A percentile compares a stretch with the other conserved stretches of the same genome.
These are phyloP conservation scores for Sebastes kiyomatsui DNA, from an alignment of 2,797 vertebrate species.

Conservation along the genomic window DNA sequence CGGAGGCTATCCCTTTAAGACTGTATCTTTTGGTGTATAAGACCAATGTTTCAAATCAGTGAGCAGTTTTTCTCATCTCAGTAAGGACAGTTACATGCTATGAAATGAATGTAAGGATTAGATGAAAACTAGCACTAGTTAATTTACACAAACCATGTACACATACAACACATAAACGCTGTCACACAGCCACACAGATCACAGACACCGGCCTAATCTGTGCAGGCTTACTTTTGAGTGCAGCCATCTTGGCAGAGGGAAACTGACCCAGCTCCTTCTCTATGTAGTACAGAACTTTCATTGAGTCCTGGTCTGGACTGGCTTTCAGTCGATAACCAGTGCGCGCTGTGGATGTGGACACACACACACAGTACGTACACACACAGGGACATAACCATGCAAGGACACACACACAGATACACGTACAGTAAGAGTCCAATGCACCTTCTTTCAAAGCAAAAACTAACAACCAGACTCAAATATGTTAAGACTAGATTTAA, in stretches of 20 bases:
- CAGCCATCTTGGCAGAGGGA: slow-evolving; percentile 86
- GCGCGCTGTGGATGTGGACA: slow-evolving; percentile 81
- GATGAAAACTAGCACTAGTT: neutral
- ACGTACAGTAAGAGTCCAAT: neutral
- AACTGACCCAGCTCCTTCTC: slow-evolving; percentile 93
- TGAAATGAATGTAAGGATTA: slow-evolving; percentile 21
- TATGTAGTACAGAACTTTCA: slow-evolving; percentile 94
- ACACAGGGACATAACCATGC: slow-evolving; percentile 44
- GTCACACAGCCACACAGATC: slow-evolving; percentile 25
- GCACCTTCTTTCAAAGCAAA: neutral
- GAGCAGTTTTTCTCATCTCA: neutral
- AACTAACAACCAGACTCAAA: neutral
- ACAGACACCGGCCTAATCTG: slow-evolving; percentile 46
- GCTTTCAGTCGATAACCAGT: slow-evolving; percentile 92
- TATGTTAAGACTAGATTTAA: neutral
- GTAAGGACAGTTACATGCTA: neutral
- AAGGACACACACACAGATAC: slow-evolving; percentile 20
- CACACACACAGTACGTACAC: slow-evolving; percentile 3
- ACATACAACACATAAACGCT: neutral
- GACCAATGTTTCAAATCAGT: neutral
- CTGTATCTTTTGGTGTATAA: no score
- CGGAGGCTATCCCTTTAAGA: neutral
- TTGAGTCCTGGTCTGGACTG: slow-evolving; percentile 90
- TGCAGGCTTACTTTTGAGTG: slow-evolving; percentile 89
- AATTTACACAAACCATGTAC: slow-evolving; percentile 36